phyloP scores from a whole-genome alignment of 2,797 vertebrate genomes.

The Schizopygopsis pylzovi region DNA sequence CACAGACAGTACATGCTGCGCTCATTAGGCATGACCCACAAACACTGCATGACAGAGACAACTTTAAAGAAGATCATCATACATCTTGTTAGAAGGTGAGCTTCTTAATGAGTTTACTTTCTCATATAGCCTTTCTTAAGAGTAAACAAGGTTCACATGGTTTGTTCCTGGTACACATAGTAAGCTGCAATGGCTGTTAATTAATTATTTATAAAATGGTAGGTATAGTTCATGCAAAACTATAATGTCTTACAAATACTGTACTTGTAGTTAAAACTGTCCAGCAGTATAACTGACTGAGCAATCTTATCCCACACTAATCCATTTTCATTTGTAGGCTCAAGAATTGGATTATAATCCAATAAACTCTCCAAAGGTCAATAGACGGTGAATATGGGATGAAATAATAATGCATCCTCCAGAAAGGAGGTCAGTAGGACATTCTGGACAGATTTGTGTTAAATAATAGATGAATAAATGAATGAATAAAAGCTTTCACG shows the following conservation, averaged over 20 bases:
- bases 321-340: neutral
- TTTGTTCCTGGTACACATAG: neutral
- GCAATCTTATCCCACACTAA: neutral
- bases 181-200: neutral
- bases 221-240: neutral
- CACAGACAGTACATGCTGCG: neutral
- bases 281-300: neutral
- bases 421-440: constrained; percentile 47
- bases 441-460: constrained; percentile 25
- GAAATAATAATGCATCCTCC: constrained; percentile 16
- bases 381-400: neutral
- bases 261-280: neutral
- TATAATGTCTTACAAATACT: neutral
- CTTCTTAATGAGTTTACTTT: neutral
- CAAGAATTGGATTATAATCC: constrained; percentile 7
- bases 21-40: neutral
- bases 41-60: neutral
- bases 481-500: constrained; percentile 30
- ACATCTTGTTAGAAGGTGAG: neutral
- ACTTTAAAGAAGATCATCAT: neutral
- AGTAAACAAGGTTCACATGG: neutral
- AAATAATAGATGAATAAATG: constrained; percentile 45
- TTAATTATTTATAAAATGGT: neutral
- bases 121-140: neutral
- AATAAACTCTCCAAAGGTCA: constrained; percentile 32